phyloP scores from a whole-genome alignment of 2,888 invertebrate genomes.

The Cataglyphis altisquamis region DNA sequence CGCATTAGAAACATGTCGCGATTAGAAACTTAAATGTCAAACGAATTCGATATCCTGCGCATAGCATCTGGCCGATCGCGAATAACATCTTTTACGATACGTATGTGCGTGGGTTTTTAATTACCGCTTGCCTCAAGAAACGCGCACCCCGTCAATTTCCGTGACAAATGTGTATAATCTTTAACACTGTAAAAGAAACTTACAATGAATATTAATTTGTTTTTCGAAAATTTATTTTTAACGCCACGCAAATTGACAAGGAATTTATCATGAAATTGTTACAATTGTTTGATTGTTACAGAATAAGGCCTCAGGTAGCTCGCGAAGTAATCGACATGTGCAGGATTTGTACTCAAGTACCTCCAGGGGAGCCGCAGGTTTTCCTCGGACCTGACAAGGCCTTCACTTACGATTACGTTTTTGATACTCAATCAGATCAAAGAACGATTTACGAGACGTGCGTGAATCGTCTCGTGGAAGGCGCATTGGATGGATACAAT shows the following conservation, averaged over 20 bases:
- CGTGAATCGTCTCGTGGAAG: conserved; percentile 95
- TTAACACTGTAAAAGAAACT: not conserved
- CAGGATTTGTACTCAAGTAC: conserved; percentile 96
- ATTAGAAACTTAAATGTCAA: not conserved
- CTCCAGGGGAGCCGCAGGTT: conserved; percentile 96
- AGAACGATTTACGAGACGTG: conserved; percentile 93
- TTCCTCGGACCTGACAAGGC: conserved; percentile 97
- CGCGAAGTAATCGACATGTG: conserved; percentile 98
- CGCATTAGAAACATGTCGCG: not conserved
- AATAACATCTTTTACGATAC: conserved; percentile 78
- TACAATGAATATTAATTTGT: not conserved
- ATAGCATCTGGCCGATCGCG: conserved; percentile 60
- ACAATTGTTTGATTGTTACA: conserved; percentile 88
- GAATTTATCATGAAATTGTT: not conserved
- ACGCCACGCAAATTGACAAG: too few relatives aligned
- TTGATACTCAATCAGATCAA: conserved; percentile 93
- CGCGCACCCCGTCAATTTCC: conserved; percentile 58
- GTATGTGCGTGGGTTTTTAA: conserved; percentile 76
- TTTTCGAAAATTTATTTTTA: not conserved
- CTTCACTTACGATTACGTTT: conserved; percentile 98
- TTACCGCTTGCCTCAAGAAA: conserved; percentile 63
- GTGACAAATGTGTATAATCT: conserved; percentile 73
- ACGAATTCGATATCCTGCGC: conserved; percentile 39
- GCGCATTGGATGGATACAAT: conserved; percentile 98
- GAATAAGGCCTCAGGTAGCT: conserved; percentile 97